phyloP scores from a whole-genome alignment of 2,113 vertebrate genomes.

The Chionis minor region DNA sequence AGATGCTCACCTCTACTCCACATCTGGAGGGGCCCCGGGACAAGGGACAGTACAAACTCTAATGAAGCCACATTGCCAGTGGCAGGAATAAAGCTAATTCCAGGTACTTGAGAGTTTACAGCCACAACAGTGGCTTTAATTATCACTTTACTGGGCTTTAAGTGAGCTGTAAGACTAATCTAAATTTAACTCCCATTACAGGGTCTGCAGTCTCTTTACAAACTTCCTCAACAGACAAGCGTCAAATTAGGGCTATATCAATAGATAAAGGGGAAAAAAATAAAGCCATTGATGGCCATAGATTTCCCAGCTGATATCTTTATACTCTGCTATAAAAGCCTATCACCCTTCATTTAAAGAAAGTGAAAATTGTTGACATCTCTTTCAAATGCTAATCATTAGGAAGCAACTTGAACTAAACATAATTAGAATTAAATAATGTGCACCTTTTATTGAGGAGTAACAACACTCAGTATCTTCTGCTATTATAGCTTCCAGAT shows the following conservation, averaged over 20 bases:
- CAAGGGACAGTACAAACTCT: background rate
- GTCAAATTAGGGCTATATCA: constrained; percentile 71
- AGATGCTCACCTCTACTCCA: background rate
- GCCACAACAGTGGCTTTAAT: constrained; percentile 67
- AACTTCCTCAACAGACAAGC: constrained; percentile 60
- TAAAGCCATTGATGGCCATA: constrained; percentile 39
- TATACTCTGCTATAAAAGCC: constrained; percentile 77
- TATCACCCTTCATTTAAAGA: constrained; percentile 72
- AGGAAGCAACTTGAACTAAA: constrained; percentile 56
- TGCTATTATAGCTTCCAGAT: constrained; percentile 54
- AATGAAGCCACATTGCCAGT: background rate
- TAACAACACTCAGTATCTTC: constrained; percentile 36
- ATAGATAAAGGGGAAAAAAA: constrained; percentile 73
- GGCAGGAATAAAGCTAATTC: constrained; percentile 17
- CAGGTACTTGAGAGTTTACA: constrained; percentile 45
- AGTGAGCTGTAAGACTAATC: constrained; percentile 63
- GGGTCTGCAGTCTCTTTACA: constrained; percentile 63
- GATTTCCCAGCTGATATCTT: constrained; percentile 75
- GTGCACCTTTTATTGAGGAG: constrained; percentile 55
- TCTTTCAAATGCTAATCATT: constrained; percentile 68
- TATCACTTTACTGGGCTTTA: constrained; percentile 61
- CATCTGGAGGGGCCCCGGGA: accelerated
- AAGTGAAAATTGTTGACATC: constrained; percentile 72
- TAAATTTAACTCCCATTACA: constrained; percentile 57
- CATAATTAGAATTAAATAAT: constrained; percentile 65